Conservation (phyloP, 1,140 invertebrate genomes). For the Coptotermes formosanus region DNA sequence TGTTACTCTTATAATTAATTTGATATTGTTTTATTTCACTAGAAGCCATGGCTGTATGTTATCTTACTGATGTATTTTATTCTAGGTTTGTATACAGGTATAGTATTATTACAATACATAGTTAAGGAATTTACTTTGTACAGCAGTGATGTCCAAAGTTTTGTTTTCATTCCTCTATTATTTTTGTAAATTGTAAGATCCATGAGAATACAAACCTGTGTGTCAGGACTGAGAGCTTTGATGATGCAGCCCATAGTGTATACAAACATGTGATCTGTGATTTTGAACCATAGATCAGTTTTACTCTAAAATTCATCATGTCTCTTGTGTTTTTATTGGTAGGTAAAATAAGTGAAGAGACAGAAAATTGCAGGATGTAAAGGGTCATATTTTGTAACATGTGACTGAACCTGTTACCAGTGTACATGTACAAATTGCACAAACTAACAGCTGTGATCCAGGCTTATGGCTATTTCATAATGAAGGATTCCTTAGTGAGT, state of each 20-base stretch:
- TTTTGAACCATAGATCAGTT: background rate
- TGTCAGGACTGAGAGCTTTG: background rate
- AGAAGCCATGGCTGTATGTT: background rate
- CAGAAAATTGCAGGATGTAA: background rate
- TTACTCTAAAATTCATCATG: background rate
- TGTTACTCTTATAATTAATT: background rate
- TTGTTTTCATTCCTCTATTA: background rate
- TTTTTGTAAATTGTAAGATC: too few relatives aligned
- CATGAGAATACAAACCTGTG: background rate
- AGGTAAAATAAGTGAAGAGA: background rate
- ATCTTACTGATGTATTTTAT: background rate
- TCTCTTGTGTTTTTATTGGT: background rate
- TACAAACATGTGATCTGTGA: background rate
- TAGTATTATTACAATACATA: background rate
- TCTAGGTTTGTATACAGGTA: background rate
- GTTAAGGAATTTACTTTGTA: background rate
- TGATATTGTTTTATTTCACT: background rate
- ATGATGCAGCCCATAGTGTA: background rate
- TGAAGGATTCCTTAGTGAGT: background rate
- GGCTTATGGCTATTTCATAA: background rate
- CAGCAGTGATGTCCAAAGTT: background rate
- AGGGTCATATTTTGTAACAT: background rate
- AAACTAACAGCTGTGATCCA: background rate
- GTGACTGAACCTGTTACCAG: background rate
- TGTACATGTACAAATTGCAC: background rate